Base-by-base conservation (phyloP, 2,888 invertebrate genomes). In the Eupithecia centaureata region DNA sequence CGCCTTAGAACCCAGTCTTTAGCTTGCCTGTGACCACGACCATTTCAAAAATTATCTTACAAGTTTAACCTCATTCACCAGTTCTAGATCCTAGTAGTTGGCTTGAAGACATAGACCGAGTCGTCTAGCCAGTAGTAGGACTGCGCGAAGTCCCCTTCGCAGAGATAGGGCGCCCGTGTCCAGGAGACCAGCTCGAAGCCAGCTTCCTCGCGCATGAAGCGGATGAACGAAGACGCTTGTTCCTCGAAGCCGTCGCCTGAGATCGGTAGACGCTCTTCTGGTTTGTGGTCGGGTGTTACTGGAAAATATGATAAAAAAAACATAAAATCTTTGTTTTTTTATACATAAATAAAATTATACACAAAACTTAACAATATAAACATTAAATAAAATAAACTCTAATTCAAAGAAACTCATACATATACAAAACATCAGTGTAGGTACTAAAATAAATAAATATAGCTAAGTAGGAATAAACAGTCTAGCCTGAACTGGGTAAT, bases 141-240 rank as follows among this genome's bases (percentile, higher is more conserved):
- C 87, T 97, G 97, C 58, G 96, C 95, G 75, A 99, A 94, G 88
- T 99, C 99, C 0, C 99, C 99, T 90, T 99, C 99, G 89, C 99
- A 99, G 47, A 99, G 94, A 86, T 99, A 99, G 0, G 99, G 99
- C 52, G 98, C 95, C 79, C 97, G 95, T 13, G 97, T 96, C 97
- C 99, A 99, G 5, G 95, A 94, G 58, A 96, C 94, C 51, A 99
- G 94, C 66, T 95, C 94, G 86, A 97, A 97, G 4, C 97, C 97
- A 0, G 96, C 96, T 71, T 94, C 93, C 28, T 96, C 91, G 28
- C 86, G 79, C 90, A 91, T 92, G 78, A 89, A 91, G 30, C 88
- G 84, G 60, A 96, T 94, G 78, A 98, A 95, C 72, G 96, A 95
- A 8, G 94, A 88, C 7, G 97, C 96, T 88, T 99, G 99, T 67